phyloP scores from a whole-genome alignment of 2,888 invertebrate genomes.

The Lasiommata megera region DNA sequence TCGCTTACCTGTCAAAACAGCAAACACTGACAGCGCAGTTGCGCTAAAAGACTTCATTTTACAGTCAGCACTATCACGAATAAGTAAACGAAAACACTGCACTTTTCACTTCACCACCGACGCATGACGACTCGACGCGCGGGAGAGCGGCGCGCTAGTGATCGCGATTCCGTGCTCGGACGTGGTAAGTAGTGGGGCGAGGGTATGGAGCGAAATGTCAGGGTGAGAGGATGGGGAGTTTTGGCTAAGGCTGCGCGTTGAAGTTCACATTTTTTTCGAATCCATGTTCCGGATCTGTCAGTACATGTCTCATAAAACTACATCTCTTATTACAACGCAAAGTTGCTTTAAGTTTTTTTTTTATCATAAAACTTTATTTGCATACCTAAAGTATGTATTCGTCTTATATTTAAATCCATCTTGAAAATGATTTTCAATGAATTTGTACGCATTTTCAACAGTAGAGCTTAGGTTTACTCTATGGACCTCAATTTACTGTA shows the following conservation, averaged over 20 bases:
- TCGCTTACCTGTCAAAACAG: constrained; percentile 62
- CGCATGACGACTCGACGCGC: constrained; percentile 67
- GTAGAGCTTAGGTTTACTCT: no score
- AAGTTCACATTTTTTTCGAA: neutral
- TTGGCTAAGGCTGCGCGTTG: constrained; percentile 1
- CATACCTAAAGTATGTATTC: no score
- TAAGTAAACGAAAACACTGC: constrained; percentile 43
- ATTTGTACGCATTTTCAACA: no score
- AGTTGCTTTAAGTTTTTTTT: no score
- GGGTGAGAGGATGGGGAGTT: constrained; percentile 52
- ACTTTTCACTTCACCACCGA: constrained; percentile 74
- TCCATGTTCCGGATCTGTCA: neutral
- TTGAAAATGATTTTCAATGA: no score
- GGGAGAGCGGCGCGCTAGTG: constrained; percentile 66
- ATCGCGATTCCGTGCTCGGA: constrained; percentile 35
- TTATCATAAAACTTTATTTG: no score
- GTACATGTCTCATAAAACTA: neutral
- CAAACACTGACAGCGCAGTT: constrained; percentile 56
- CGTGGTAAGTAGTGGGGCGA: constrained; percentile 48
- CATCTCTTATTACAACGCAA: no score
- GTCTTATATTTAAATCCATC: no score
- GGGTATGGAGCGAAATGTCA: constrained; percentile 68
- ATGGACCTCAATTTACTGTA: no score
- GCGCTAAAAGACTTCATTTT: constrained; percentile 68
- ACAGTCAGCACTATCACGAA: constrained; percentile 24